Percentiles rank a stretch among this genome's conserved stretches.
phyloP scores from a whole-genome alignment of 23 tunicate genomes.

The Styela plicata region DNA sequence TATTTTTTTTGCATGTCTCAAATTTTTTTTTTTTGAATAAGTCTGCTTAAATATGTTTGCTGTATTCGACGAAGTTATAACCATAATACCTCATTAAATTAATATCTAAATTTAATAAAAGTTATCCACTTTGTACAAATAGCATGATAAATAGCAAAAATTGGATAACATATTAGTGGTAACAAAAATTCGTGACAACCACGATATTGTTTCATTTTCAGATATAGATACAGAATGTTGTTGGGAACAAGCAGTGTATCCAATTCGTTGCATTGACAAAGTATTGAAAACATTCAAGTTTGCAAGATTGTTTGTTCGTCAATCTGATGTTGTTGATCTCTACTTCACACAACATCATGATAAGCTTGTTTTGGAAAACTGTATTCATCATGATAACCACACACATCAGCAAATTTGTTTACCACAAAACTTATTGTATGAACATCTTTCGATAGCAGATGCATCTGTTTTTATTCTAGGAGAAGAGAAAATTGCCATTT shows the following conservation, averaged over 20 bases:
- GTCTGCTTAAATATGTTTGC: too few relatives aligned
- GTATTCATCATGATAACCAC: background rate
- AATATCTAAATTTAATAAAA: too few relatives aligned
- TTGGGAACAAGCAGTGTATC: constrained; percentile 97
- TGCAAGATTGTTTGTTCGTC: constrained; percentile 6
- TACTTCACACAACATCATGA: constrained; percentile 5
- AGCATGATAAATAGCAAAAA: too few relatives aligned
- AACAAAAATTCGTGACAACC: too few relatives aligned
- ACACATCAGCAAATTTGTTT: background rate
- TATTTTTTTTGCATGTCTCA: too few relatives aligned
- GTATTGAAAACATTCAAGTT: background rate
- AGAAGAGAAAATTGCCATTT: background rate
- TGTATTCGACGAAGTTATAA: too few relatives aligned
- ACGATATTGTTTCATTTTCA: too few relatives aligned
- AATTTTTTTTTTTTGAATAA: too few relatives aligned
- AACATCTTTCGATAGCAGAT: background rate
- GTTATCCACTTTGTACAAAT: too few relatives aligned
- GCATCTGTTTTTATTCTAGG: background rate
- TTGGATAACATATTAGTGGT: too few relatives aligned
- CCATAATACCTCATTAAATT: too few relatives aligned
- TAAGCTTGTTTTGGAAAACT: constrained; percentile 13
- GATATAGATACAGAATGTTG: constrained; percentile 37
- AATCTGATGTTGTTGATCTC: background rate
- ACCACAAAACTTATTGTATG: background rate
- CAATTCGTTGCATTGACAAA: constrained; percentile 31